Base-by-base conservation (phyloP, 2,888 invertebrate species). In the Raillietiella orientalis region DNA sequence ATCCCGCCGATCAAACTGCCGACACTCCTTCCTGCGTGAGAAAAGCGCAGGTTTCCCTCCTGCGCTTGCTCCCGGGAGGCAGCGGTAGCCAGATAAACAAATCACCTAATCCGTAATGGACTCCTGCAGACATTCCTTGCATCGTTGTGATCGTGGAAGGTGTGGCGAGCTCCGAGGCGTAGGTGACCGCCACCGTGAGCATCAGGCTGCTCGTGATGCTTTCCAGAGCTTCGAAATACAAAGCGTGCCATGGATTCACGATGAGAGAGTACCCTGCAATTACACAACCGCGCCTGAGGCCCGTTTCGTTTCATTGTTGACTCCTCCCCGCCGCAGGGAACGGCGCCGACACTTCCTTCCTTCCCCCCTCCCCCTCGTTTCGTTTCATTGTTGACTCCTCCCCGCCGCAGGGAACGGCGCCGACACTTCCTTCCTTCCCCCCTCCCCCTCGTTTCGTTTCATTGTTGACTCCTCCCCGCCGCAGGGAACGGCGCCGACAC, bases 61-160 rank as follows among this genome's bases (percentile, higher is more conserved):
- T n/a, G n/a, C n/a, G n/a, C n/a, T n/a, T n/a, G n/a, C n/a, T n/a
- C n/a, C n/a, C n/a, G n/a, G n/a, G n/a, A n/a, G 22, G 14, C 12
- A 12, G 5, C 11, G 14, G 4, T 23, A 23, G 3, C 11, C 11
- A 12, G 8, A 26, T 24, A 8, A 10, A 8, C 10, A 23, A n/a
- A 12, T 23, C 51, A 65, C 69, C 70, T 29, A 69, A 64, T 35
- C 67, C 69, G 39, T 63, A 69, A 40, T 70, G 69, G n/a, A 67
- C 45, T 11, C 67, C 66, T n/a, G 67, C 67, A 8, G 69, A 50
- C 32, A 69, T 49, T 9, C 67, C 69, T 43, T 70, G 69, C 33
- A 69, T 59, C 9, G 65, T 66, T 5, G 65, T 62, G 36, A 69
- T 66, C 0, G 69, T 69, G 21, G 64, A 59, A 25, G 60, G 58